phyloP scores from a whole-genome alignment of 2,888 invertebrate genomes.

The Drosophila merina region DNA sequence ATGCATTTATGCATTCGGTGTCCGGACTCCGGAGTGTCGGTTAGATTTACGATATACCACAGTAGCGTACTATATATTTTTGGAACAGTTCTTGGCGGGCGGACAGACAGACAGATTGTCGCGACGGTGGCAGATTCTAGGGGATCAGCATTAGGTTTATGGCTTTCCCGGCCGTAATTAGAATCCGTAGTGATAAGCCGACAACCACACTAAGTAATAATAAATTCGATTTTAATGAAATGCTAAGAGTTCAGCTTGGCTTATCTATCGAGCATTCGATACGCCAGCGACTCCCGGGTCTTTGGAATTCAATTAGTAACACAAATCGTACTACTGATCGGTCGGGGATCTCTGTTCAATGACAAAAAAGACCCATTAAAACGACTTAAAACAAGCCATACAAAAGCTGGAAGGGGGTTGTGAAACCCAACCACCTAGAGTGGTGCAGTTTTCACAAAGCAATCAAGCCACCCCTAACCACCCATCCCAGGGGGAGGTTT shows the following conservation, averaged over 20 bases:
- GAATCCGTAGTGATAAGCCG: slow-evolving; percentile 64
- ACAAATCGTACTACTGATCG: slow-evolving; percentile 9
- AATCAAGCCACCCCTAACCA: slow-evolving; percentile 53
- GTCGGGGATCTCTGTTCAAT: slow-evolving; percentile 26
- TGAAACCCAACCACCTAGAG: slow-evolving; percentile 31
- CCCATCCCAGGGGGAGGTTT: slow-evolving; percentile 28
- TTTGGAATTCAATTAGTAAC: slow-evolving; percentile 35
- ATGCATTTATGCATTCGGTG: slow-evolving; percentile 4
- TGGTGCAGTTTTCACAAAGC: slow-evolving; percentile 36
- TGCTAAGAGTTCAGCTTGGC: slow-evolving; percentile 41
- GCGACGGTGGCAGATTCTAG: slow-evolving; percentile 48
- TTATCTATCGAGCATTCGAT: slow-evolving; percentile 18
- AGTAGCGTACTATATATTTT: neutral
- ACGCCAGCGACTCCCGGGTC: slow-evolving; percentile 15
- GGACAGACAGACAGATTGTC: slow-evolving; percentile 54
- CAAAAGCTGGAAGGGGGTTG: slow-evolving; percentile 28
- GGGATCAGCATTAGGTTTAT: slow-evolving; percentile 58
- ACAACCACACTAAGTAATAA: slow-evolving; percentile 55
- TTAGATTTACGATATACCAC: slow-evolving; percentile 42
- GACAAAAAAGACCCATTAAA: slow-evolving; percentile 24
- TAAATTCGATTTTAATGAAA: slow-evolving; percentile 71
- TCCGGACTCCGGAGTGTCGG: slow-evolving; percentile 9
- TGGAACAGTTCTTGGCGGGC: slow-evolving; percentile 4
- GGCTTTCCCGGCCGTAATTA: slow-evolving; percentile 55
- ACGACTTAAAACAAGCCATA: slow-evolving; percentile 4